These are phyloP conservation scores for Xiphophorus maculatus DNA, from an alignment of 2,113 vertebrate species.

Conservation along the genomic window DNA sequence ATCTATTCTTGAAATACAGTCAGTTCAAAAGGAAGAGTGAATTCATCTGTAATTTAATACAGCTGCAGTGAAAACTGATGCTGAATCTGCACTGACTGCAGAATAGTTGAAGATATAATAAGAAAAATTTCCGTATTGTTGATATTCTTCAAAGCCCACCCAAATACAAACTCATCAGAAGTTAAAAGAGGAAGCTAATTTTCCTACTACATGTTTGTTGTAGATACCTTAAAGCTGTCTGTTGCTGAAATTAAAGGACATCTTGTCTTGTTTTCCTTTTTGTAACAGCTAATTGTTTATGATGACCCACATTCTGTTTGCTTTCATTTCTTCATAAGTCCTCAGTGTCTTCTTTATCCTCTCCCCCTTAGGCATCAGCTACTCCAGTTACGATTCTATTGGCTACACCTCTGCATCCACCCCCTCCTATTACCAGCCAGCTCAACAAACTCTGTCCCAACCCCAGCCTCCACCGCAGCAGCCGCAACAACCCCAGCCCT, in stretches of 20 bases:
- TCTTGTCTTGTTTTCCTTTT: slow-evolving; percentile 2
- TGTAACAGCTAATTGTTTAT: slow-evolving; percentile 8
- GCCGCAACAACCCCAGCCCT: slow-evolving; percentile 56
- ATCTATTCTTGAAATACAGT: background rate
- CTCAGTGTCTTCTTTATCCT: slow-evolving; percentile 22
- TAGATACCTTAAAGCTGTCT: background rate
- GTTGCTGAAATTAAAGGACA: slow-evolving; percentile 9
- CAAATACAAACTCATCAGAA: background rate
- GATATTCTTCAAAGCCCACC: background rate
- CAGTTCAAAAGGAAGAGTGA: background rate
- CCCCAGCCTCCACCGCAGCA: slow-evolving; percentile 65
- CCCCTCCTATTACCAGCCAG: slow-evolving; percentile 75
- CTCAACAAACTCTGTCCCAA: slow-evolving; percentile 70
- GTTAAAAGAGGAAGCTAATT: background rate
- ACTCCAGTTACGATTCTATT: slow-evolving; percentile 71
- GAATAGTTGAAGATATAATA: background rate
- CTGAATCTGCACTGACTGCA: background rate
- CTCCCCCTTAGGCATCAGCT: slow-evolving; percentile 74
- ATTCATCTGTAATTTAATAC: background rate
- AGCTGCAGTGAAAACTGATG: background rate
- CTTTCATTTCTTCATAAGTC: slow-evolving; percentile 11
- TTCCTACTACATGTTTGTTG: background rate
- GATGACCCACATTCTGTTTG: slow-evolving; percentile 12
- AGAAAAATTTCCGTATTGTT: background rate
- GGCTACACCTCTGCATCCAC: slow-evolving; percentile 73